Evolutionary conservation across 2,113 vertebrate species (phyloP).

Genomic region (Fulica atra): DNA sequence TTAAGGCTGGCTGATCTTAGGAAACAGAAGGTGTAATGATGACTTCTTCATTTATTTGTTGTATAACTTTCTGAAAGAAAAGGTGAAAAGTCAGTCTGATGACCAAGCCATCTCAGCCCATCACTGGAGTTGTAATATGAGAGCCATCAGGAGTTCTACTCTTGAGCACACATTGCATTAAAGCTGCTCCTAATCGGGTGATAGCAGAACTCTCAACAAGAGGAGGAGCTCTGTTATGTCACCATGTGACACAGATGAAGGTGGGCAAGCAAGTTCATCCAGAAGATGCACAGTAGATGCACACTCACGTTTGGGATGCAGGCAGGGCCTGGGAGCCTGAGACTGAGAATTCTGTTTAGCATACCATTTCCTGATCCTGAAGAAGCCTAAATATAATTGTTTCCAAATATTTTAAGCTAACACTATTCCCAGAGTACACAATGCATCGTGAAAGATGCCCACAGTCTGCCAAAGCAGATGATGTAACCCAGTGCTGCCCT

Average conservation of each 20-base stretch:
- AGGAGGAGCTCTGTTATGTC: neutral
- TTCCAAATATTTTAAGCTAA: neutral
- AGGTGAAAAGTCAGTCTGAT: neutral
- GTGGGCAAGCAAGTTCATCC: neutral
- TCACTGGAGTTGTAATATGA: neutral
- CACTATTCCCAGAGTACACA: neutral
- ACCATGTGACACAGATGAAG: accelerated
- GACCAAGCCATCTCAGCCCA: neutral
- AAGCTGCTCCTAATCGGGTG: neutral
- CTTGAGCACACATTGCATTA: neutral
- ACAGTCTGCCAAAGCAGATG: neutral
- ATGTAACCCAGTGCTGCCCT: neutral
- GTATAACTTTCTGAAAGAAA: neutral
- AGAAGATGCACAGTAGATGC: neutral
- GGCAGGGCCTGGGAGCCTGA: neutral
- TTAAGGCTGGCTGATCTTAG: neutral
- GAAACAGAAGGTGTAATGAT: neutral
- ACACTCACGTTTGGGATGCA: neutral
- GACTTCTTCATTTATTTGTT: neutral
- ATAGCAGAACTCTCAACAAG: neutral
- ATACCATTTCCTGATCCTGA: neutral
- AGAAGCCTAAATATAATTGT: neutral
- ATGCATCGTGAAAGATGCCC: neutral
- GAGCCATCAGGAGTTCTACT: neutral
- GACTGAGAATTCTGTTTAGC: neutral